Conservation (phyloP, 2,113 vertebrate genomes). For the Plecturocebus donacophilus region DNA sequence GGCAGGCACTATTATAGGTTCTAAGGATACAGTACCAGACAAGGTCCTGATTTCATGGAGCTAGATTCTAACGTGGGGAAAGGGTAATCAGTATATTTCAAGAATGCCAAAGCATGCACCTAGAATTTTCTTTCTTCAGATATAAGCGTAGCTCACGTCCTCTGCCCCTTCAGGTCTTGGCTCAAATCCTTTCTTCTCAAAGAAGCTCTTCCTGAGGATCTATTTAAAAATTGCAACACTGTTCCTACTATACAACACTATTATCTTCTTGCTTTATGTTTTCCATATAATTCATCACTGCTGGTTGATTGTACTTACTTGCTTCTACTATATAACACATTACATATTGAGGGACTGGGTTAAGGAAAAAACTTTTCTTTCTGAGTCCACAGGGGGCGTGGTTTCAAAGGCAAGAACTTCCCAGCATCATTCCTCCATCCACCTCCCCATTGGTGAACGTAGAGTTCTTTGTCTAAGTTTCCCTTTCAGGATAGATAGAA, state of each 20-base stretch:
- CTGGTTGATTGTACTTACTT: background rate
- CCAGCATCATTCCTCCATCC: too few species aligned
- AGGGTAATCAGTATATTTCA: background rate
- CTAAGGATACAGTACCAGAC: background rate
- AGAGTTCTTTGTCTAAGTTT: too few species aligned
- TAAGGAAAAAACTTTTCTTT: too few species aligned
- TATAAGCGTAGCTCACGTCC: background rate
- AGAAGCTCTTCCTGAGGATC: background rate
- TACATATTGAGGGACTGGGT: too few species aligned
- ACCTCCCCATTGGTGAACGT: too few species aligned
- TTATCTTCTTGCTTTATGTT: background rate
- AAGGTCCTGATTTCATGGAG: background rate
- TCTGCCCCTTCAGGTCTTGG: background rate
- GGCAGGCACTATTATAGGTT: background rate
- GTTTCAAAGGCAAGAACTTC: too few species aligned
- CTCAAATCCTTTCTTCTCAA: background rate
- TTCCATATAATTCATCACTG: background rate
- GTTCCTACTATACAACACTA: background rate
- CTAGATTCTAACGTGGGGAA: background rate
- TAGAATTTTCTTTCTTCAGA: background rate
- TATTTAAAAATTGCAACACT: background rate
- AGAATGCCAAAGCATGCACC: background rate
- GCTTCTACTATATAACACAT: background rate
- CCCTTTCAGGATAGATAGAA: too few species aligned
- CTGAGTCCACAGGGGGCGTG: too few species aligned